Evolutionary conservation across 2,888 invertebrate species (phyloP), one percentile per base, ranked within the genome.

Genomic region (Bhutanitis thaidina): DNA sequence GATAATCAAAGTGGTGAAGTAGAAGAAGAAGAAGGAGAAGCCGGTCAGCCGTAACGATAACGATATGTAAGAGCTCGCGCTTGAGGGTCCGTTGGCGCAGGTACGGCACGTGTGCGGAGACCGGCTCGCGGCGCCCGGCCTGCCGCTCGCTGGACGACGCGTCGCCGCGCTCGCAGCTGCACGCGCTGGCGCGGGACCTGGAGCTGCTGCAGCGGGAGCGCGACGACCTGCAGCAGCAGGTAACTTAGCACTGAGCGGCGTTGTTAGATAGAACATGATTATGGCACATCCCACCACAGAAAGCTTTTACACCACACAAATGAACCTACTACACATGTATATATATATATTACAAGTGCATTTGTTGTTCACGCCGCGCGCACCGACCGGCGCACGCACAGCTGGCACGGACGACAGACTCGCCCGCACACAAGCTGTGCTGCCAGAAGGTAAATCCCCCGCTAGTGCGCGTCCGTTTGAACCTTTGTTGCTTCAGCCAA

Each of bases 181-280:
- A 53, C 5, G 91, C 67, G 90, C 87, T 59, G 90, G 92, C 62
- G 10, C 90, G 90, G 54, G 90, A 94, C 52, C 77, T 93, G 9
- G 95, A 95, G 49, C 91, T 90, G 27, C 88, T 93, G 34, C 92
- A 90, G 59, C 90, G 85, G 43, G 95, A 95, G 61, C 89, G 91
- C 16, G 93, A 94, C 57, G 96, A 96, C 71, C 77, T 95, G 56
- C 91, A 92, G 40, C 92, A 93, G 53, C 95, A 96, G 93, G 95
- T 95, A 32, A 32, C 32, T 27, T 8, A 8, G 4, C 27, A 27
- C 7, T 27, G 27, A 27, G 1, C 2, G 7, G 1, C 7, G 7
- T 27, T 1, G 7, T 8, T 27, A 8, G 8, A 27, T 8, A 27
- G 4, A 27, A 5, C 8, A n/a, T n/a, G n/a, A n/a, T n/a, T n/a